Base-by-base conservation (phyloP, 1,140 invertebrate genomes). In the Diachasma alloeum region DNA sequence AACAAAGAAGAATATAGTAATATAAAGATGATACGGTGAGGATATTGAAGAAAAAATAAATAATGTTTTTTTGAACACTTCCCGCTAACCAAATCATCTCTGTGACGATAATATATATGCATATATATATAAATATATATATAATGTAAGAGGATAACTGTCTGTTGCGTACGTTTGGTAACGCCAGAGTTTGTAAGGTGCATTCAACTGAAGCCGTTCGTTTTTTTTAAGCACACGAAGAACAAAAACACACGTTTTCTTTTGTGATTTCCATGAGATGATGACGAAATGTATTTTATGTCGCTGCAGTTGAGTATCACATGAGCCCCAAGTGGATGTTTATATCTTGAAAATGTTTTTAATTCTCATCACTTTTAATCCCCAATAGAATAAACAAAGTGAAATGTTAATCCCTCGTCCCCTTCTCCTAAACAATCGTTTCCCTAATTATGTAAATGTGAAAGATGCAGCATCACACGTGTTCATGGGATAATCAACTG, bases 361-460 rank as follows among this genome's bases (percentile, higher is more conserved):
- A 63, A 63, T 63, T 63, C 5, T 19, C 59, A 63, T 6, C 24
- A 19, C 6, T 63, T 63, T 63, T 63, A 63, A 63, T 56, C 59
- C 0, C 3, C 15, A 63, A 24, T 24, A 72, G 17, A 26, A 48
- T 72, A 17, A 31, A 70, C 13, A 70, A 42, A 42, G 37, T 22
- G 31, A 37, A 10, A 70, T n/a, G 37, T 70, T 70, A 22, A 2
- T 13, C 10, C 4, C 39, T 42, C 39, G 3, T 11, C 10, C 39
- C 9, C 10, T 42, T 9, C 9, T 22, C 37, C 67, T 70, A 22
- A 82, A 82, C 78, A 76, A 83, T 82, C 80, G 72, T 44, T 46
- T 26, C 13, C 59, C 15, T 8, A 46, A 44, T 24, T 66, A 44
- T 67, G 36, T 69, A 66, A 72, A 42, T 53, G 59, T 66, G 19